Evolutionary conservation across 1,140 invertebrate genomes (phyloP), one percentile per base, ranked within the genome.

Genomic region (Drosophila busckii): DNA sequence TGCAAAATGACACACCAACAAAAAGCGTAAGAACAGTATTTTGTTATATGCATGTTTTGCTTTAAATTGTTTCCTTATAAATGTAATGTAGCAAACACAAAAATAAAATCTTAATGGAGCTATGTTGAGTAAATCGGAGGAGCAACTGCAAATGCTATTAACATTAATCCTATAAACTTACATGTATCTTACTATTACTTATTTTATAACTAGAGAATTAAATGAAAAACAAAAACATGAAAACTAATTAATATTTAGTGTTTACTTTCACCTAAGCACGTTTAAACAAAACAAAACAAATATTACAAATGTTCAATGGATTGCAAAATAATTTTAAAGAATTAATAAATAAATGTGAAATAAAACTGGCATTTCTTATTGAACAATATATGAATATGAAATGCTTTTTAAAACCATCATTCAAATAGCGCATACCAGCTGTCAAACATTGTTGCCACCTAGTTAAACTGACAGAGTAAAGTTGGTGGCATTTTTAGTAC

Each of bases 231-330:
- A 49, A 46, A 34, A 22, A 26, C 3, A 26, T 2, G 37, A 38
- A 29, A 65, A 10, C 15, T 16, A 48, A 54, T 32, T 16, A 38
- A 58, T 25, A 49, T 58, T 58, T 46, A 53, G 71, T 80, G 63
- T 80, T 80, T 80, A 78, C 68, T 80, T 78, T 80, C 71, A 73
- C 35, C 82, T 78, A 68, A 71, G 63, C 71, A 78, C 71, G 68
- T 80, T 78, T 75, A 59, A 59, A n/a, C n/a, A n/a, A n/a, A n/a
- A n/a, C n/a, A n/a, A n/a, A n/a, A n/a, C n/a, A n/a, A n/a, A 53
- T 42, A 46, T 75, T 73, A 75, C 59, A 75, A 75, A 75, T 73
- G 70, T 73, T 73, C 70, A 75, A 73, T 44, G 17, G 46, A 73
- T 70, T 70, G 64, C 66, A 69, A 70, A 55, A 46, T 50, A 59